Percentiles rank a stretch among this genome's conserved stretches.
phyloP scores from a whole-genome alignment of 1,140 invertebrate genomes.

The Drosophila tsacasi region DNA sequence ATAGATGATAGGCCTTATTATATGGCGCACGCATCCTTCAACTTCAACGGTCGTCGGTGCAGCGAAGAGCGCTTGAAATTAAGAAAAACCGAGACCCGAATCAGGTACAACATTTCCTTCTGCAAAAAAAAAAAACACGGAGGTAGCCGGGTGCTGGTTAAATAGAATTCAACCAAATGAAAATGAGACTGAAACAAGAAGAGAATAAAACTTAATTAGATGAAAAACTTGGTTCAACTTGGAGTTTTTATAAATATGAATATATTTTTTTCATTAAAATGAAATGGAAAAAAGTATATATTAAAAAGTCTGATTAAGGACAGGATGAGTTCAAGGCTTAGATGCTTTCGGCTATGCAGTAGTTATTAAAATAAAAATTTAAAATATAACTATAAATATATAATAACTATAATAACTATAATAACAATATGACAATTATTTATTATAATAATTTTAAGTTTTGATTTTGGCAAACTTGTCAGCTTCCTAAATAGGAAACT shows the following conservation, averaged over 20 bases:
- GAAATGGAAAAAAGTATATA: too few relatives aligned
- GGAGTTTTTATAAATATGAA: background rate
- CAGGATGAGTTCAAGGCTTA: background rate
- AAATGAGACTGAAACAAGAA: constrained; percentile 16
- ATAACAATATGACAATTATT: background rate
- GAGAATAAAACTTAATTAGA: background rate
- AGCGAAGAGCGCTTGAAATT: constrained; percentile 63
- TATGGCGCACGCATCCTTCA: constrained; percentile 81
- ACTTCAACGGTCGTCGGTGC: constrained; percentile 65
- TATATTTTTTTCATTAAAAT: background rate
- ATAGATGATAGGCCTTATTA: constrained; percentile 63
- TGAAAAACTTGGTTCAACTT: background rate
- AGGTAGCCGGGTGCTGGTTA: background rate
- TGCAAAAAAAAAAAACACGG: background rate
- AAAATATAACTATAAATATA: too few relatives aligned
- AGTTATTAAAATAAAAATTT: background rate
- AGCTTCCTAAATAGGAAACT: background rate
- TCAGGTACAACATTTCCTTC: constrained; percentile 26
- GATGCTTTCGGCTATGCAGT: background rate
- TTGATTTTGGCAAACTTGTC: background rate
- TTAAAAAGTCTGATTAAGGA: background rate
- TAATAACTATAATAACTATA: too few relatives aligned
- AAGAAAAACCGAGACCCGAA: constrained; percentile 23
- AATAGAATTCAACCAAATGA: constrained; percentile 12
- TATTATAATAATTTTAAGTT: background rate